Evolutionary conservation across 2,888 invertebrate genomes (phyloP).

Genomic region (Eupeodes latifasciatus): DNA sequence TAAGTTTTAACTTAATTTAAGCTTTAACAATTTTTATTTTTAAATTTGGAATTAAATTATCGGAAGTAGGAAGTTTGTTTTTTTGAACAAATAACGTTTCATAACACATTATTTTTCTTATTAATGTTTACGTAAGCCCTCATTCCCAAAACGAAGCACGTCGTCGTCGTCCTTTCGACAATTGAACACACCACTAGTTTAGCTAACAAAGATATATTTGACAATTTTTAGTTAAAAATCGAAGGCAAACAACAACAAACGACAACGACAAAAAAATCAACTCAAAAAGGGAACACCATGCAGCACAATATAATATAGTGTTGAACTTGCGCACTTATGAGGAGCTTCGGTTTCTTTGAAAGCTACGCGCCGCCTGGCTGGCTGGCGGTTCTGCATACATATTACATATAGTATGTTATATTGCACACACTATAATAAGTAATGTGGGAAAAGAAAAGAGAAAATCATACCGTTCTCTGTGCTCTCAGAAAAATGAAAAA

Average conservation of each 20-base stretch:
- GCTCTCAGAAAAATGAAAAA: background rate
- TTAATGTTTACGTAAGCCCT: constrained; percentile 67
- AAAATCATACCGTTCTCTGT: background rate
- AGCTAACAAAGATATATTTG: constrained; percentile 60
- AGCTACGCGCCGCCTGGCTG: constrained; percentile 51
- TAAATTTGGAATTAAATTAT: background rate
- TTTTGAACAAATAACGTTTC: background rate
- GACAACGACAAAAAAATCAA: constrained; percentile 16
- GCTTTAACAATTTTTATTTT: too few species aligned
- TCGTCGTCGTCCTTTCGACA: constrained; percentile 57
- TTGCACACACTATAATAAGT: constrained; percentile 22
- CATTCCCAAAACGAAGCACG: constrained; percentile 33
- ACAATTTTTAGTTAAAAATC: constrained; percentile 52
- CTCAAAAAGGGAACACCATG: background rate
- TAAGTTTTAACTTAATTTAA: background rate
- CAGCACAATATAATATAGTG: constrained; percentile 20
- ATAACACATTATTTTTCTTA: background rate
- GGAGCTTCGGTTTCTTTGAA: constrained; percentile 2
- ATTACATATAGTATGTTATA: background rate
- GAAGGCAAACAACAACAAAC: constrained; percentile 64
- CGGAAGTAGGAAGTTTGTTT: background rate
- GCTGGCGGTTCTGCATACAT: background rate
- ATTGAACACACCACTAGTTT: constrained; percentile 43
- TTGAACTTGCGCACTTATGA: constrained; percentile 26
- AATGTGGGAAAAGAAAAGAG: constrained; percentile 6